phyloP scores from a whole-genome alignment of 2,797 vertebrate species.

The Oceanodroma leucorhoa region DNA sequence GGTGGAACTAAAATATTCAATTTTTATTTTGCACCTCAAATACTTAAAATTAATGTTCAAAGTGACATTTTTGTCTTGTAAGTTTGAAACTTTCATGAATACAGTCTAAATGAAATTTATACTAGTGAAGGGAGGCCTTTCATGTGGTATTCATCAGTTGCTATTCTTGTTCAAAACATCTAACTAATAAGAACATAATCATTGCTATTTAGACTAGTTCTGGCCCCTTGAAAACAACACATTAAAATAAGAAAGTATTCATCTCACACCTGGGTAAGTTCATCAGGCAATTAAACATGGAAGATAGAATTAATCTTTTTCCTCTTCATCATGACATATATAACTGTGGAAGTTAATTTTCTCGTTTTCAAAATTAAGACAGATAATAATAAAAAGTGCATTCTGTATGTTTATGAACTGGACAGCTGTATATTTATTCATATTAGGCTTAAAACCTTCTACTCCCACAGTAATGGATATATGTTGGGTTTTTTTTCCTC shows the following conservation, averaged over 20 bases:
- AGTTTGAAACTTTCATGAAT: background rate
- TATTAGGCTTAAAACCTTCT: background rate
- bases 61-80: background rate
- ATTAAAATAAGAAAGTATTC: constrained; percentile 52
- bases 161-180: constrained; percentile 54
- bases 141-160: constrained; percentile 34
- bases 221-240: constrained; percentile 39
- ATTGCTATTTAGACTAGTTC: constrained; percentile 27
- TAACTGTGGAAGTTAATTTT: background rate
- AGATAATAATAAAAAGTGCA: background rate
- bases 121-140: constrained; percentile 7
- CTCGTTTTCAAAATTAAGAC: background rate
- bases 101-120: constrained; percentile 30
- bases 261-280: constrained; percentile 22
- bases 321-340: background rate
- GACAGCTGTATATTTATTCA: background rate
- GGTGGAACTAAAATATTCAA: background rate
- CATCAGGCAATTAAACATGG: constrained; percentile 5
- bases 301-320: constrained; percentile 11
- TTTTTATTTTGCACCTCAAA: constrained; percentile 35
- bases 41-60: background rate
- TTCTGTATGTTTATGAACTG: background rate
- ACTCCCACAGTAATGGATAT: background rate
- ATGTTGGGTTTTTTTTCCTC: background rate
- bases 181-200: constrained; percentile 43